These are phyloP conservation scores for Melipona beecheii DNA, from an alignment of 2,888 invertebrate genomes.

Conservation along the genomic window DNA sequence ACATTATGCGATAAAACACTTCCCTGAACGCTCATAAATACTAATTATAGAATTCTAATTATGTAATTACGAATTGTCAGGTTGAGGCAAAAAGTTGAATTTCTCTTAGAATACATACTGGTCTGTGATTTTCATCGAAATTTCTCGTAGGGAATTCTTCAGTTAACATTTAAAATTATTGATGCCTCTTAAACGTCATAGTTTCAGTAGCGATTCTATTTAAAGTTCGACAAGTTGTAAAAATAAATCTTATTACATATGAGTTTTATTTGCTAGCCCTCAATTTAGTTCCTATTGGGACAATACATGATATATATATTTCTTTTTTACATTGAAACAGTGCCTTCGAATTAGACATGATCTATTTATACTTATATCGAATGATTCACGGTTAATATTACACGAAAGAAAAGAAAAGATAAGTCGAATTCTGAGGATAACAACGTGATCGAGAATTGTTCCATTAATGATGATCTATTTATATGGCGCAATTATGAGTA, in stretches of 20 bases:
- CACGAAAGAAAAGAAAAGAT: slow-evolving; percentile 11
- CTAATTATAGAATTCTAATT: not conserved
- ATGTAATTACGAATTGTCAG: not conserved
- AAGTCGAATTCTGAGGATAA: not conserved
- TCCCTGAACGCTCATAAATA: not conserved
- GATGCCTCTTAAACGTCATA: not conserved
- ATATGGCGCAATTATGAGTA: not conserved
- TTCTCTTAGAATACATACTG: not conserved
- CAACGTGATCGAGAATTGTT: not conserved
- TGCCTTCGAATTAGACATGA: slow-evolving; percentile 25
- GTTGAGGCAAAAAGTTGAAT: not conserved
- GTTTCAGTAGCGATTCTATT: slow-evolving; percentile 15
- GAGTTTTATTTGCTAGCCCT: slow-evolving; percentile 26
- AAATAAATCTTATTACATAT: slow-evolving; percentile 6
- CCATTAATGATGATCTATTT: slow-evolving; percentile 7
- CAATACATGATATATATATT: slow-evolving; percentile 27
- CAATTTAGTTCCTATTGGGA: slow-evolving; percentile 28
- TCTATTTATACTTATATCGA: slow-evolving; percentile 38
- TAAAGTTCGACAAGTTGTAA: slow-evolving; percentile 6
- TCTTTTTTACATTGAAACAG: not conserved
- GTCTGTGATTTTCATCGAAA: not conserved
- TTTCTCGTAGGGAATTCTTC: not conserved
- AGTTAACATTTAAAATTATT: not conserved
- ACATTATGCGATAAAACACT: not conserved
- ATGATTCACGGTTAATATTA: slow-evolving; percentile 43